phyloP scores from a whole-genome alignment of 2,113 vertebrate genomes.

The Bubo blakistoni region DNA sequence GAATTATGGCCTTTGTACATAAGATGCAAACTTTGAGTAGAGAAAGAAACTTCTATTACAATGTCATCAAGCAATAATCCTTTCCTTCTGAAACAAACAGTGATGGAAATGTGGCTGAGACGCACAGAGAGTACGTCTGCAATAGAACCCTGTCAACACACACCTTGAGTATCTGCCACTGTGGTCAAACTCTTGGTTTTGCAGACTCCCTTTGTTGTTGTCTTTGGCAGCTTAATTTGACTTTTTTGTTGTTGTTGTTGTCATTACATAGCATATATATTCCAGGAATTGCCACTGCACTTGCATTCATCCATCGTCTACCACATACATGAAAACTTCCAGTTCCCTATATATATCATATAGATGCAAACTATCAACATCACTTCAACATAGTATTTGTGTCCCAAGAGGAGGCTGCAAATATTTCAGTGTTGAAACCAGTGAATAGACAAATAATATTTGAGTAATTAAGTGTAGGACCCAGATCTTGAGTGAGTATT shows the following conservation, averaged over 20 bases:
- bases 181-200: background rate
- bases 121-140: background rate
- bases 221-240: background rate
- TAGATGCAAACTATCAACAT: background rate
- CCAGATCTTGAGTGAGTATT: background rate
- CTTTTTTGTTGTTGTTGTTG: too few species aligned
- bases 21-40: background rate
- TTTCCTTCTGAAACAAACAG: background rate
- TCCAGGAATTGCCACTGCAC: background rate
- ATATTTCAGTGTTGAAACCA: background rate
- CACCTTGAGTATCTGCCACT: background rate
- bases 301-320: background rate
- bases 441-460: background rate
- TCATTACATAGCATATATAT: background rate
- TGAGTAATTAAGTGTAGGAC: background rate
- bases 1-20: background rate
- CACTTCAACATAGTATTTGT: background rate
- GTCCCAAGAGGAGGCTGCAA: background rate
- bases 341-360: background rate
- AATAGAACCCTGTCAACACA: background rate
- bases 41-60: background rate
- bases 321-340: background rate
- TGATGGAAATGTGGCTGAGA: background rate
- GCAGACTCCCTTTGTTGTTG: background rate
- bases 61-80: background rate